Base-by-base conservation (phyloP, 1,140 invertebrate species). In the Babylonia areolata region DNA sequence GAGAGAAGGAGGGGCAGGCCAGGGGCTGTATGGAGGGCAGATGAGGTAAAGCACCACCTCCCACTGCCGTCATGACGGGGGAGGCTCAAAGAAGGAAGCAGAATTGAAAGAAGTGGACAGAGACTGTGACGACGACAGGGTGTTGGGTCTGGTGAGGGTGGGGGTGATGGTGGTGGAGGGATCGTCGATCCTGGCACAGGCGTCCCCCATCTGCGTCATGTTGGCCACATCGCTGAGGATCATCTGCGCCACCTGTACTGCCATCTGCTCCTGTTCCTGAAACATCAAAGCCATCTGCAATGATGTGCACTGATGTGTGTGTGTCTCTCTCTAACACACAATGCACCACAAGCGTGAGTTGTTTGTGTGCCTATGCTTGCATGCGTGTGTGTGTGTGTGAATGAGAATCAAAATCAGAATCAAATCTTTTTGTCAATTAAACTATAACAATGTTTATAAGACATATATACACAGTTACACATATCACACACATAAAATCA, bases 171-270 rank as follows among this genome's bases (percentile, higher is more conserved):
- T 58, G 85, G 28, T 64, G 54, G 35, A 2, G 42, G 33, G 40
- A 79, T 17, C 17, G 33, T 75, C 51, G 3, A 35, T 23, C 12
- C 42, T 77, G 42, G 71, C 42, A 40, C 58, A 83, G 54, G 69
- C 81, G 37, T 88, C 87, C 17, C 87, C 87, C 78, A 88, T 87
- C 78, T 91, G 90, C 39, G 98, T 98, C 86, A 98, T 95, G 92
- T 96, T 97, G 42, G 97, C 98, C 46, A 99, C 97, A 95, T 98
- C 97, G 94, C 97, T 97, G 51, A 99, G 96, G 91, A 99, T 98
- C 97, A 98, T 98, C 94, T 98, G 97, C 33, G 98, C 97, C 87
- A 99, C 97, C 95, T 97, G 97, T 97, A 97, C 97, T 42, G 98
- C 98, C 95, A 98, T 96, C 93, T 98, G 97, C 94, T 99, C 97